phyloP scores from a whole-genome alignment of 2,113 vertebrate genomes.

The Syngnathus floridae region DNA sequence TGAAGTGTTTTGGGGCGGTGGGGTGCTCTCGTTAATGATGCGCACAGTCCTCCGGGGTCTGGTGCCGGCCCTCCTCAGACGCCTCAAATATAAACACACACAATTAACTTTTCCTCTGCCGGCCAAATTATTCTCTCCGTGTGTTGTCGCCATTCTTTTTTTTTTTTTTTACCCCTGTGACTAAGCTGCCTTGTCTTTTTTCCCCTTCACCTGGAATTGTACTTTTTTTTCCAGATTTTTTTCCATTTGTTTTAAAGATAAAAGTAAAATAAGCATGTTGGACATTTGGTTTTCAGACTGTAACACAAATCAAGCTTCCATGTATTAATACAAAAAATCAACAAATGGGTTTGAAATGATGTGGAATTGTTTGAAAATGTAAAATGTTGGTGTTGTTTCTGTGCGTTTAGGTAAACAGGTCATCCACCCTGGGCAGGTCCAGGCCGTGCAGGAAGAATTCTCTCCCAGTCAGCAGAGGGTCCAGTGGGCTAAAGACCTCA shows the following conservation, averaged over 20 bases:
- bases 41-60: neutral
- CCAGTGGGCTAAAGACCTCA: constrained; percentile 89
- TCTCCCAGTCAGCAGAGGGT: constrained; percentile 84
- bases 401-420: constrained; percentile 87
- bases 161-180: neutral
- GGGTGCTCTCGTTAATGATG: neutral
- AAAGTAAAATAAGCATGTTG: neutral
- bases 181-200: neutral
- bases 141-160: neutral
- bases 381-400: neutral
- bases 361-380: neutral
- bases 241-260: neutral
- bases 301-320: neutral
- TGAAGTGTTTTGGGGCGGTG: neutral
- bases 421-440: constrained; percentile 93
- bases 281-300: neutral
- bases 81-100: constrained; percentile 4
- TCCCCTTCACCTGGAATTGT: neutral
- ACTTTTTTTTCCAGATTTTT: neutral
- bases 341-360: neutral
- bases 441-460: constrained; percentile 91
- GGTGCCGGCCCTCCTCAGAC: neutral
- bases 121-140: constrained; percentile 1
- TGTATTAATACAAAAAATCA: neutral
- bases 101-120: constrained; percentile 1